Conservation (phyloP, 2,113 vertebrate species). For the Kryptolebias marmoratus region DNA sequence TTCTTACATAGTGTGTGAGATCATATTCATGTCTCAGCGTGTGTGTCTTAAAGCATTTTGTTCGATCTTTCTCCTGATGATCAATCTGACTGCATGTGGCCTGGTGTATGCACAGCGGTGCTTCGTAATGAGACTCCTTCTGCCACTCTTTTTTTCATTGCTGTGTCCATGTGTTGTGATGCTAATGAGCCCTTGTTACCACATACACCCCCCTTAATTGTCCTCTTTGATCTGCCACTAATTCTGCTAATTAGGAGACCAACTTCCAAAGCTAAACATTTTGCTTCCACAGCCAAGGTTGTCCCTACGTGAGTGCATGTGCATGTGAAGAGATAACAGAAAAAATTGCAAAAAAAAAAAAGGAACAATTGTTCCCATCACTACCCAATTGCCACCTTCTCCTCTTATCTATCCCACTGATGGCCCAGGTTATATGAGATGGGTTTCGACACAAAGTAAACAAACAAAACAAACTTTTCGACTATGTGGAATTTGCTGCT, state of each 20-base stretch:
- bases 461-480: conserved; percentile 13
- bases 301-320: conserved; percentile 11
- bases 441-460: conserved; percentile 7
- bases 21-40: conserved; percentile 5
- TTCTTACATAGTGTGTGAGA: conserved; percentile 1
- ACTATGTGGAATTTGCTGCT: conserved; percentile 11
- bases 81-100: conserved; percentile 64
- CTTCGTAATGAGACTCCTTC: conserved; percentile 73
- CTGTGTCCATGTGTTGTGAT: conserved; percentile 79
- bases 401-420: neutral
- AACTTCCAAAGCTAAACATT: conserved; percentile 79
- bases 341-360: conserved; percentile 35
- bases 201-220: conserved; percentile 78
- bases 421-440: neutral
- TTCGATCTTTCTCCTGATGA: conserved; percentile 37
- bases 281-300: conserved; percentile 64
- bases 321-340: conserved; percentile 1
- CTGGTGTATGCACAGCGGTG: conserved; percentile 35
- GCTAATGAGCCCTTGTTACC: conserved; percentile 79
- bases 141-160: conserved; percentile 56
- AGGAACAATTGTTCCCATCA: neutral
- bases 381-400: too few relatives aligned
- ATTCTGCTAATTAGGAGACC: conserved; percentile 81
- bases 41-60: conserved; percentile 7
- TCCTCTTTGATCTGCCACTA: conserved; percentile 83